These are phyloP conservation scores for Isaurus tuberculatus DNA, from an alignment of 92 coral and sea anemone genomes.

Conservation along the genomic window DNA sequence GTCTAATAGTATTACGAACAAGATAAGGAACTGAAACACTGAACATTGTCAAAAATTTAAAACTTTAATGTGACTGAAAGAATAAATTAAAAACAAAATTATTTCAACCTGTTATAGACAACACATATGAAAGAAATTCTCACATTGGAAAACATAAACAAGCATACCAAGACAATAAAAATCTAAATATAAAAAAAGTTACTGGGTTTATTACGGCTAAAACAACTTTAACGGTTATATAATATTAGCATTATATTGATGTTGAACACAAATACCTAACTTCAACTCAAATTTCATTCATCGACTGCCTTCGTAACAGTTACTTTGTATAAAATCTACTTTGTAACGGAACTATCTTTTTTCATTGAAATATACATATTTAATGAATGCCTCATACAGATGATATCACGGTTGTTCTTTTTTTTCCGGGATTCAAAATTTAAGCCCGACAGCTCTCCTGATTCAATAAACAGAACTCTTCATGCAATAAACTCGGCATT, in stretches of 20 bases:
- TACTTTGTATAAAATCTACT: not conserved
- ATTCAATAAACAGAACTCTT: slow-evolving; percentile 41
- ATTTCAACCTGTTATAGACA: not conserved
- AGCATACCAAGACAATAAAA: slow-evolving; percentile 16
- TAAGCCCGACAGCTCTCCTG: slow-evolving; percentile 32
- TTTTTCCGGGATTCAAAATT: slow-evolving; percentile 44
- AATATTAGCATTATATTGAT: not conserved
- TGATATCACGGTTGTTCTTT: not conserved
- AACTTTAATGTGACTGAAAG: not conserved
- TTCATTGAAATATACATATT: not conserved
- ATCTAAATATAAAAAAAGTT: slow-evolving; percentile 7
- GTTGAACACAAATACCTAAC: not conserved
- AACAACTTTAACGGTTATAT: not conserved
- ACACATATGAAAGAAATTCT: not conserved
- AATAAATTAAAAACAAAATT: not conserved
- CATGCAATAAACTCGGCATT: not conserved
- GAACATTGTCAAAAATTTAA: not conserved
- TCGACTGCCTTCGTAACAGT: not conserved
- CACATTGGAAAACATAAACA: slow-evolving; percentile 30
- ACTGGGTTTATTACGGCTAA: not conserved
- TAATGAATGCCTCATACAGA: slow-evolving; percentile 4
- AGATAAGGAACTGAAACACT: slow-evolving; percentile 49
- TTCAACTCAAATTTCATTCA: slow-evolving; percentile 3
- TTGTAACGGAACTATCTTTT: not conserved
- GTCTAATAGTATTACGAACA: slow-evolving; percentile 56